phyloP scores from a whole-genome alignment of 37 sponge, comb jelly and placozoan genomes.

The Ianthella basta region DNA sequence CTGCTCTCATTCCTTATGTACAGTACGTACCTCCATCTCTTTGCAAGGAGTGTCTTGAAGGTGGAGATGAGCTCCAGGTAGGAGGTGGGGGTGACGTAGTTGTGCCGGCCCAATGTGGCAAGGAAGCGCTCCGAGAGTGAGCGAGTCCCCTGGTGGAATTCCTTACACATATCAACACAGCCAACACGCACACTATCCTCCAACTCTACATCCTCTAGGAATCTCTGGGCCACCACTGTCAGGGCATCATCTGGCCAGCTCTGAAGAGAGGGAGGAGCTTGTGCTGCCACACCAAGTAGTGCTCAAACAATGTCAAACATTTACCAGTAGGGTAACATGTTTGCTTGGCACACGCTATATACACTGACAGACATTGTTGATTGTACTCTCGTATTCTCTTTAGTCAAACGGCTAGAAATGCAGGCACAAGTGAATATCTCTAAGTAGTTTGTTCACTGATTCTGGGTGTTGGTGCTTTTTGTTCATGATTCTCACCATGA shows the following conservation, averaged over 20 bases:
- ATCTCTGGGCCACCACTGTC: constrained; percentile 98
- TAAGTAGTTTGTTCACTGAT: too few relatives aligned
- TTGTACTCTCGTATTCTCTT: too few relatives aligned
- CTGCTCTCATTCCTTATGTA: too few relatives aligned
- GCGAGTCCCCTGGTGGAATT: constrained; percentile 84
- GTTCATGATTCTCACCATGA: constrained; percentile 83
- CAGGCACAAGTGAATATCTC: too few relatives aligned
- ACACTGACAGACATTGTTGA: too few relatives aligned
- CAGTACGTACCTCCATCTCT: constrained; percentile 69
- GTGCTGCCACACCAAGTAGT: too few relatives aligned
- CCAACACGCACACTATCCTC: constrained; percentile 65
- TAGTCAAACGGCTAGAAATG: too few relatives aligned
- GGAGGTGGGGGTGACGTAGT: constrained; percentile 98
- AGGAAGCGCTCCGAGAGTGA: constrained; percentile 25
- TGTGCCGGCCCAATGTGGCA: too few relatives aligned
- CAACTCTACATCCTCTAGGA: constrained; percentile 93
- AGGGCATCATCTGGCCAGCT: constrained; percentile 99
- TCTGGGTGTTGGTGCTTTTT: too few relatives aligned
- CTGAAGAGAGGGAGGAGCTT: too few relatives aligned
- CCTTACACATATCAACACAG: constrained; percentile 93
- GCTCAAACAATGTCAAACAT: too few relatives aligned
- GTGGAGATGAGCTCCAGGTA: constrained; percentile 97
- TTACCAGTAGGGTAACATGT: too few relatives aligned
- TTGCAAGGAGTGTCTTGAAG: constrained; percentile 87
- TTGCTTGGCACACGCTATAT: constrained; percentile 37